Percentiles rank a stretch among this genome's conserved stretches.
Evolutionary conservation across 2,888 invertebrate genomes (phyloP).

Genomic region (Orgyia antiqua): DNA sequence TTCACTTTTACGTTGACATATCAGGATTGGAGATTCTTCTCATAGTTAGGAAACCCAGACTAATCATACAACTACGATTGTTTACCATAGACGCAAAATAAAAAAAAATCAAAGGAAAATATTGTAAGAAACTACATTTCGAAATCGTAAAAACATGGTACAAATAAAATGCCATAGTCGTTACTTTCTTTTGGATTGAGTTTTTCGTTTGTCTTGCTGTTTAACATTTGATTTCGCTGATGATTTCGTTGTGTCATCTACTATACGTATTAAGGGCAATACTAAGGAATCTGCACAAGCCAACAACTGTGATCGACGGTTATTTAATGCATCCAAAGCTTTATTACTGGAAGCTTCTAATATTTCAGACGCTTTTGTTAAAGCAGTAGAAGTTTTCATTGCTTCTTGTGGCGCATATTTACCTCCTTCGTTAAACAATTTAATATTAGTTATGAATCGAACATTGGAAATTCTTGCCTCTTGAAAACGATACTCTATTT

Average conservation of each 20-base stretch:
- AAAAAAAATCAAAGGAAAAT: too few relatives aligned
- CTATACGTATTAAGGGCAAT: conserved; percentile 33
- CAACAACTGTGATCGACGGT: conserved; percentile 39
- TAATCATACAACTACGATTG: too few relatives aligned
- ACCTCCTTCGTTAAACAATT: conserved; percentile 51
- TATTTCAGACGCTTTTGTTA: conserved; percentile 44
- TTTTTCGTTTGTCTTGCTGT: conserved; percentile 28
- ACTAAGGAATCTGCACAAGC: conserved; percentile 39
- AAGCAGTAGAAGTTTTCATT: conserved; percentile 28
- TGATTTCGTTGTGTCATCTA: conserved; percentile 36
- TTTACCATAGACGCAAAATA: too few relatives aligned
- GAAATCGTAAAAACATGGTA: too few relatives aligned
- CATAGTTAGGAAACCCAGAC: too few relatives aligned
- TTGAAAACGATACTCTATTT: conserved; percentile 45
- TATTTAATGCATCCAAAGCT: conserved; percentile 36
- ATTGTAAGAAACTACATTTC: too few relatives aligned
- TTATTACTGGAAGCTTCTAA: conserved; percentile 40
- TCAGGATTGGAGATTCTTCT: too few relatives aligned
- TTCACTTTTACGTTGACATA: too few relatives aligned
- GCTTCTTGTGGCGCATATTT: conserved; percentile 48
- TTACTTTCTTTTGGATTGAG: conserved; percentile 26
- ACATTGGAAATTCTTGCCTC: conserved; percentile 54
- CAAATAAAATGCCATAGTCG: too few relatives aligned
- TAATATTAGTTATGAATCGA: conserved; percentile 44
- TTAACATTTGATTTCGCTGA: conserved; percentile 16